Base-by-base conservation (phyloP, 2,113 vertebrate species). In the Falcunculus frontatus region DNA sequence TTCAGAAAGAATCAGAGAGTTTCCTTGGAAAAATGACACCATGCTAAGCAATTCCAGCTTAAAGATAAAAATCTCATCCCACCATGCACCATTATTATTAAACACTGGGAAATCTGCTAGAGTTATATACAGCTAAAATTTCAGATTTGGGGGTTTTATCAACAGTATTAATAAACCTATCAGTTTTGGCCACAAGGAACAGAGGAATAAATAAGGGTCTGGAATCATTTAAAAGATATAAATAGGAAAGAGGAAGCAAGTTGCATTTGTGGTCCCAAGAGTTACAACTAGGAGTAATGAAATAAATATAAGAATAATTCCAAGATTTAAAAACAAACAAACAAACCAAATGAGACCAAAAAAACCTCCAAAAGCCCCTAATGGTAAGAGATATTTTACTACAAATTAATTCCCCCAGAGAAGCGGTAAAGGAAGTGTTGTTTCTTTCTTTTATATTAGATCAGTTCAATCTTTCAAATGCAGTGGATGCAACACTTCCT, bases 211-310 rank as follows among this genome's bases (percentile, higher is more conserved):
- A 47, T 52, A 39, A 68, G 44, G 7, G 26, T 69, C 64, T 77
- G 50, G 59, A 95, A 55, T 72, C 1, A 91, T 69, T 92, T 86
- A 67, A 74, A 88, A 86, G 57, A 84, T 8, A 92, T 69, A 59
- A 80, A 87, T 13, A 82, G 53, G 78, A 95, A 93, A 96, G 47
- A 81, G 72, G 85, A 96, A 93, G 60, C 60, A 44, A 94, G 94
- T 60, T 67, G 33, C 56, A 63, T 64, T 80, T 74, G 13, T 53
- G 18, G 56, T 94, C 72, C 79, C 83, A 70, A 68, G 92, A 89
- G 93, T 44, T 86, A 22, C 23, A 92, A 72, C 56, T 49, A 78
- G 18, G 23, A 90, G 7, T 56, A 89, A 90, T 57, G 37, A 94
- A 94, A 95, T 74, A 87, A 90, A 78, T 46, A 19, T 56, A 89